Evolutionary conservation across 2,888 invertebrate genomes (phyloP), one percentile per base, ranked within the genome.

Genomic region (Leucophenga maculata): DNA sequence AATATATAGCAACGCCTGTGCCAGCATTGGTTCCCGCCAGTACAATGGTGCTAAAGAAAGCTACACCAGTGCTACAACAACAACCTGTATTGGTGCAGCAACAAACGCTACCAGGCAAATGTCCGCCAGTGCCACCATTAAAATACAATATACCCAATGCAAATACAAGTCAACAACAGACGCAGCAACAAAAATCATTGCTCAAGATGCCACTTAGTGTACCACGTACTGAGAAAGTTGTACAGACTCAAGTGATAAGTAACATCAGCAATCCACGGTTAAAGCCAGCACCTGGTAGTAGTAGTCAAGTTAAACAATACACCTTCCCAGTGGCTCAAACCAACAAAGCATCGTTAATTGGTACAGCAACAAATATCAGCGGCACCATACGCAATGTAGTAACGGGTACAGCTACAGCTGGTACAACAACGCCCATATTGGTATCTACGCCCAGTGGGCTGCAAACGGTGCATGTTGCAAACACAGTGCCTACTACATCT

Each of bases 391-490:
- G 32, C 39, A 39, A 22, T 60, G 39, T 16, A 6, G 18, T 18
- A 26, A 31, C 50, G 4, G 48, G 39, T 8, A 39, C 39, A 39
- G 50, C 46, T 14, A 22, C 54, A 6, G 39, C 65, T 31, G n/a
- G 26, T 13, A 67, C 67, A n/a, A 74, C 86, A 11, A 86, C 87
- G 1, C 87, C 87, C 3, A 86, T 87, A 11, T 76, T 87, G 65
- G 86, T 87, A 11, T 85, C 88, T 11, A 88, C 88, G 14, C 85
- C 88, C 1, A 82, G 78, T 32, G 88, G 88, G 22, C 72, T 88
- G 6, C 88, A 88, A 76, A 87, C 88, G 1, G 88, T 88, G 1
- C 88, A 88, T 73, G 85, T 88, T 16, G 85, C 88, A 3, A 77
- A 85, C 26, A 84, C 77, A 18, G 73, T 78, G 22, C 69, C 70